phyloP scores from a whole-genome alignment of 2,888 invertebrate species.

The Spisula solida region DNA sequence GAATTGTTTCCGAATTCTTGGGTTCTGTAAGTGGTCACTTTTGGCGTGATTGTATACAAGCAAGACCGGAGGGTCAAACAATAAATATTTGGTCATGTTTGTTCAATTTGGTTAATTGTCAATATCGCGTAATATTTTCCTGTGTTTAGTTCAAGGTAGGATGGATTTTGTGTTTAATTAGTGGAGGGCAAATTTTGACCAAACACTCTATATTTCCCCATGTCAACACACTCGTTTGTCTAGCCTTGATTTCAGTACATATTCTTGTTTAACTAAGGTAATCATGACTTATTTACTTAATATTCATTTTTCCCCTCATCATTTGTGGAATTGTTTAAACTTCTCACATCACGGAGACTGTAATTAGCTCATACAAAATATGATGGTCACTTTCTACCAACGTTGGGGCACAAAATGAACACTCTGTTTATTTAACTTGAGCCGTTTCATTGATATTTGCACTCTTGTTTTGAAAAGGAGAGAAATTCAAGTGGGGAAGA shows the following conservation, averaged over 20 bases:
- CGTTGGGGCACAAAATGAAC: constrained; percentile 34
- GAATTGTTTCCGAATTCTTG: constrained; percentile 28
- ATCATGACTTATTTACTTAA: constrained; percentile 60
- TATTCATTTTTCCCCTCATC: constrained; percentile 63
- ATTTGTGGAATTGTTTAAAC: constrained; percentile 62
- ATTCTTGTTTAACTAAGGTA: constrained; percentile 62
- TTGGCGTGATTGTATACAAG: constrained; percentile 35
- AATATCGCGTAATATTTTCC: constrained; percentile 73
- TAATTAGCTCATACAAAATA: constrained; percentile 64
- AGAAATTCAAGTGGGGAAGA: constrained; percentile 1
- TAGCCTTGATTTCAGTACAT: constrained; percentile 68
- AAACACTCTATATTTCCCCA: constrained; percentile 63
- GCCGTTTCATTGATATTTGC: constrained; percentile 16
- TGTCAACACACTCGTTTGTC: constrained; percentile 61
- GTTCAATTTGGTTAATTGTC: constrained; percentile 68
- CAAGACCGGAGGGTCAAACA: constrained; percentile 60
- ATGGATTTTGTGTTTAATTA: constrained; percentile 74
- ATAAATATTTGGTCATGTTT: constrained; percentile 70
- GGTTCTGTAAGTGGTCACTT: constrained; percentile 46
- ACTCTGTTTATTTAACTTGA: constrained; percentile 42
- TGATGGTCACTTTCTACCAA: constrained; percentile 42
- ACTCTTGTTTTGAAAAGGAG: constrained; percentile 5
- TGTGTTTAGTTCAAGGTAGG: constrained; percentile 65
- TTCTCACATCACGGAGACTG: constrained; percentile 67
- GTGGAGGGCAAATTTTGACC: constrained; percentile 62